A percentile compares a stretch with the other conserved stretches of the same genome.
Evolutionary conservation across 2,797 vertebrate species (phyloP).

Genomic region (Enteromius treurensis): DNA sequence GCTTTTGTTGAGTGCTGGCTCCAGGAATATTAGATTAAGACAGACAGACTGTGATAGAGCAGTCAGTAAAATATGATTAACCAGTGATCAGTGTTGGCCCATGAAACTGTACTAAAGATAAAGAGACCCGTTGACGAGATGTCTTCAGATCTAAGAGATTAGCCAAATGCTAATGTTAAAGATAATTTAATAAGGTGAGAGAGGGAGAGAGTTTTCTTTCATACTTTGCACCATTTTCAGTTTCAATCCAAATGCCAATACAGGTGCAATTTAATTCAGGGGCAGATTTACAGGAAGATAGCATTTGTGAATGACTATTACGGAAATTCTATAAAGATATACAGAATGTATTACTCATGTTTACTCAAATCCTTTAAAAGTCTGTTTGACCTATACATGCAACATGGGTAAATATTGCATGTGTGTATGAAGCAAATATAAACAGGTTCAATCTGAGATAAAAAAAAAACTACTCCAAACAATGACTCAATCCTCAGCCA

Average conservation of each 20-base stretch:
- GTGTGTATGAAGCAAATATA: neutral
- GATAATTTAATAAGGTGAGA: constrained; percentile 28
- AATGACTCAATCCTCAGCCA: constrained; percentile 16
- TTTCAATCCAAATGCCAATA: neutral
- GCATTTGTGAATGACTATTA: neutral
- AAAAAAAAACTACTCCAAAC: constrained; percentile 13
- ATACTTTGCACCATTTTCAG: constrained; percentile 20
- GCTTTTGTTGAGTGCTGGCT: constrained; percentile 72
- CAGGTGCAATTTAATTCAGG: constrained; percentile 8
- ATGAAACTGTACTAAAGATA: constrained; percentile 41
- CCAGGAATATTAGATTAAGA: constrained; percentile 78
- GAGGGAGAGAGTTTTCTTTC: neutral
- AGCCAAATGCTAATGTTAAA: constrained; percentile 38
- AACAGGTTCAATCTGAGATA: constrained; percentile 9
- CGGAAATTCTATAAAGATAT: neutral
- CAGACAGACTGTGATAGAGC: constrained; percentile 67
- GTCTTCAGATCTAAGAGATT: constrained; percentile 47
- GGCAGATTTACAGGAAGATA: neutral
- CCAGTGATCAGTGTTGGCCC: constrained; percentile 63
- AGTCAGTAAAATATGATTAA: constrained; percentile 74
- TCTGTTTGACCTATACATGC: neutral
- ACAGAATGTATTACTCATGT: neutral
- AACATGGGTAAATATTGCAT: constrained; percentile 6
- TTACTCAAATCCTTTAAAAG: neutral
- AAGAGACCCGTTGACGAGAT: constrained; percentile 41